These are phyloP conservation scores for Umimayanthus kanabou DNA, from an alignment of 92 coral and sea anemone genomes.

Conservation along the genomic window DNA sequence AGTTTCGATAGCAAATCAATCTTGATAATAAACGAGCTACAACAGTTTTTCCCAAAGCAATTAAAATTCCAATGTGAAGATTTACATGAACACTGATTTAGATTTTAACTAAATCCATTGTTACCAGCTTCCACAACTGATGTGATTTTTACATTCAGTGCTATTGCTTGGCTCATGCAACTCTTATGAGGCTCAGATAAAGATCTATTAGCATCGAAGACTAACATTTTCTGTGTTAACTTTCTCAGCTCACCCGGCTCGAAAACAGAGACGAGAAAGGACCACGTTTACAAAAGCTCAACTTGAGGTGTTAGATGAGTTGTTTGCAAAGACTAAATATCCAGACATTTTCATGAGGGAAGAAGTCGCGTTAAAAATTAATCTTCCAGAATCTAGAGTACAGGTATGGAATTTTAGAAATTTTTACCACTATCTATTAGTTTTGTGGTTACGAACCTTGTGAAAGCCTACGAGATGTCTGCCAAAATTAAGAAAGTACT, in stretches of 20 bases:
- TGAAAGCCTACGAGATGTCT: not conserved
- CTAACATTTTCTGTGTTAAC: constrained; percentile 10
- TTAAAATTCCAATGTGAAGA: constrained; percentile 31
- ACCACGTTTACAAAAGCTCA: constrained; percentile 98
- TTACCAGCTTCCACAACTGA: not conserved
- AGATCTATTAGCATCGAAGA: not conserved
- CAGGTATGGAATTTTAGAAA: constrained; percentile 64
- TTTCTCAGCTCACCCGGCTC: constrained; percentile 79
- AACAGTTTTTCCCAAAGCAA: not conserved
- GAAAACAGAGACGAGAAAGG: constrained; percentile 96
- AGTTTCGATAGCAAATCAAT: constrained; percentile 1
- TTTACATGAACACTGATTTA: not conserved
- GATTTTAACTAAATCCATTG: not conserved
- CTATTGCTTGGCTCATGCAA: not conserved
- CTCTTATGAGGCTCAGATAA: not conserved
- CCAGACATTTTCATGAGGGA: constrained; percentile 99
- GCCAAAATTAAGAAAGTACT: not conserved
- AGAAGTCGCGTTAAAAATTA: constrained; percentile 96
- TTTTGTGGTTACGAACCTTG: not conserved
- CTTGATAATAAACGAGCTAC: constrained; percentile 1
- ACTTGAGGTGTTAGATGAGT: constrained; percentile 91
- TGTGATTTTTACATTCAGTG: not conserved
- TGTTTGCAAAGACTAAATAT: constrained; percentile 92
- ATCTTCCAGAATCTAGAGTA: constrained; percentile 96
- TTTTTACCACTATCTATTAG: not conserved